A percentile compares a stretch with the other conserved stretches of the same genome.
phyloP scores from a whole-genome alignment of 2,113 vertebrate genomes.

The Syngnathus floridae region DNA sequence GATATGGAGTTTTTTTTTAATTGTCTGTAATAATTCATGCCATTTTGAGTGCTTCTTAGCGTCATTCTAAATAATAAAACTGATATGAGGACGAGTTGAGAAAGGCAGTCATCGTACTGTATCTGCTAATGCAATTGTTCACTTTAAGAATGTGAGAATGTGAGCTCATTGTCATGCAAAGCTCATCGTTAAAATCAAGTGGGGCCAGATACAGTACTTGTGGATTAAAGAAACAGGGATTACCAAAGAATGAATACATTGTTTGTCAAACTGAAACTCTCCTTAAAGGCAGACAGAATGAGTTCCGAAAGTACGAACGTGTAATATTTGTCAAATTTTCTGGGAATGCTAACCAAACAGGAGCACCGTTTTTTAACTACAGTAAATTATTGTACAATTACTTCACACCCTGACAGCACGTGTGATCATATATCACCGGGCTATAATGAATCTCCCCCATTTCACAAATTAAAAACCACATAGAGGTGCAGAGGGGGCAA shows the following conservation, averaged over 20 bases:
- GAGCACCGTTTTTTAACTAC: background rate
- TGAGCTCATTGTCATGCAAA: conserved; percentile 53
- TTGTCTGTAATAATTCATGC: conserved; percentile 28
- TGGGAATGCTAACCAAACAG: background rate
- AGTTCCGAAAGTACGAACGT: conserved; percentile 1
- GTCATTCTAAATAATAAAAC: conserved; percentile 40
- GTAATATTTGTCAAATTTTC: background rate
- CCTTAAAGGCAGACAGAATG: background rate
- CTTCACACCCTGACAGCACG: background rate
- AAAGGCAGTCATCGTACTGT: conserved; percentile 11
- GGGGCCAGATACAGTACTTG: conserved; percentile 22
- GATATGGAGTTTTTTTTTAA: conserved; percentile 19
- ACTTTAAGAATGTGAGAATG: conserved; percentile 40
- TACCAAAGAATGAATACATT: conserved; percentile 23
- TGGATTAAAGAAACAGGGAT: conserved; percentile 37
- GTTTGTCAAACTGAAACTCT: conserved; percentile 18
- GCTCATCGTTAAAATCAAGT: conserved; percentile 31
- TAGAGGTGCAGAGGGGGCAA: background rate
- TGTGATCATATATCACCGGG: background rate
- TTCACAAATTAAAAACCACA: background rate
- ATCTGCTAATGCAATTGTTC: conserved; percentile 31
- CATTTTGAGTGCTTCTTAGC: conserved; percentile 34
- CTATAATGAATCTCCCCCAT: background rate
- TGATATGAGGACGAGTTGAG: conserved; percentile 9
- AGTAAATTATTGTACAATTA: background rate